Conservation (phyloP, 2,113 vertebrate genomes). For the Rhinolophus sinicus region DNA sequence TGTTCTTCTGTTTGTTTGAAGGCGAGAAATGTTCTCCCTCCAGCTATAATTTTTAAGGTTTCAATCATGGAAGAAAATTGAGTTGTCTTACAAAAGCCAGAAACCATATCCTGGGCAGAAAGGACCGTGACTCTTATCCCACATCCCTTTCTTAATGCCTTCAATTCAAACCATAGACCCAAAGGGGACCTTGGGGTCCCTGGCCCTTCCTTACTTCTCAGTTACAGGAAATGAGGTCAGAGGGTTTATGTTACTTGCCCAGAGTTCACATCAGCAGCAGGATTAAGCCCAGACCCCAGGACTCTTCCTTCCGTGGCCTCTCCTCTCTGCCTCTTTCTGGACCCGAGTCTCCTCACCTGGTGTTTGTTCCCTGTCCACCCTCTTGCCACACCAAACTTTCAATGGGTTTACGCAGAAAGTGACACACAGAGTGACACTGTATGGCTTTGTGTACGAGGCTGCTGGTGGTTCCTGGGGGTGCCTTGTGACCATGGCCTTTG, state of each 20-base stretch:
- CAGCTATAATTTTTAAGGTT: background rate
- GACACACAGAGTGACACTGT: fast-evolving
- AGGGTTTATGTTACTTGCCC: fast-evolving
- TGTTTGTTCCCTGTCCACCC: fast-evolving
- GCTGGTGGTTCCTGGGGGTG: too few relatives aligned
- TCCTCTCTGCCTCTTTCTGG: background rate
- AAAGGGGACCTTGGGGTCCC: too few relatives aligned
- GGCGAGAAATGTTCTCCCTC: background rate
- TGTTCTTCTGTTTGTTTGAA: background rate
- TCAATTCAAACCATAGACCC: background rate
- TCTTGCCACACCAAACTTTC: background rate
- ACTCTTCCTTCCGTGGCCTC: fast-evolving
- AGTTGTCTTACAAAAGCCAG: background rate
- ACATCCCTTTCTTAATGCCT: background rate
- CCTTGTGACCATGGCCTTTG: background rate
- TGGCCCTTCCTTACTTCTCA: background rate
- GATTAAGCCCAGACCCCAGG: fast-evolving
- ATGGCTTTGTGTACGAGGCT: fast-evolving
- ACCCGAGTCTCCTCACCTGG: background rate
- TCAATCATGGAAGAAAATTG: background rate
- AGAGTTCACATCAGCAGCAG: fast-evolving
- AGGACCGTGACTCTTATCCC: fast-evolving
- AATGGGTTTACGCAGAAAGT: fast-evolving
- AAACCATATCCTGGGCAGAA: background rate
- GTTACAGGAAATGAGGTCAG: background rate